Percentiles rank a stretch among this genome's conserved stretches.
These are phyloP conservation scores for Acanthochromis polyacanthus DNA, from an alignment of 2,113 vertebrate genomes.

Conservation along the genomic window DNA sequence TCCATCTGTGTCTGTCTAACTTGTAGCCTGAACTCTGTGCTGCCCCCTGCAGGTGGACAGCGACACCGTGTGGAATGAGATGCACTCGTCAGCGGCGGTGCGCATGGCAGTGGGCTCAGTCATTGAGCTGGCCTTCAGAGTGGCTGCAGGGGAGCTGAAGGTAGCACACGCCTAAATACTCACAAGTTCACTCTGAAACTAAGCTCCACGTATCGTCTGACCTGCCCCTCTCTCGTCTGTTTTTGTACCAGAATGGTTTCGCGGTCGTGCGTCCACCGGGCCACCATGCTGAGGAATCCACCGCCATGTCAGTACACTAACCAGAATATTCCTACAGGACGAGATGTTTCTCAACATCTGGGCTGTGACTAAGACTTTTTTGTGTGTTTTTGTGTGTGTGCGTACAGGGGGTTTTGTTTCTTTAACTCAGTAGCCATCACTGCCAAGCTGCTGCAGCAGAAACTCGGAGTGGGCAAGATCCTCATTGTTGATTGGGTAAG, in stretches of 20 bases:
- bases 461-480: conserved; percentile 79
- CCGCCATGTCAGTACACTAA: conserved; percentile 73
- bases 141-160: conserved; percentile 78
- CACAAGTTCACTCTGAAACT: neutral
- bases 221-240: neutral
- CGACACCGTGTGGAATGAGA: conserved; percentile 81
- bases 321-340: neutral
- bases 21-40: conserved; percentile 3
- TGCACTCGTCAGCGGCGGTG: conserved; percentile 79
- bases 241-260: conserved; percentile 69
- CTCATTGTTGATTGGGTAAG: conserved; percentile 80
- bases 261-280: conserved; percentile 78
- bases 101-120: conserved; percentile 80
- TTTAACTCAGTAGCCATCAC: conserved; percentile 81
- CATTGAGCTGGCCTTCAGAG: conserved; percentile 78
- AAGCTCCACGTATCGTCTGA: fast-evolving
- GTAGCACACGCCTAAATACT: neutral
- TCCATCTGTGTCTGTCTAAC: neutral
- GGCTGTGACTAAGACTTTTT: neutral
- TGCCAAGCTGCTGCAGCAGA: conserved; percentile 79
- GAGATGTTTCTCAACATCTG: neutral
- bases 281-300: conserved; percentile 80
- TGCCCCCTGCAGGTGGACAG: conserved; percentile 76
- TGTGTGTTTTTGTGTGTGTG: conserved; percentile 37
- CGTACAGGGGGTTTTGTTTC: conserved; percentile 79